Evolutionary conservation across 2,888 invertebrate species (phyloP), one percentile per base, ranked within the genome.

Genomic region (Leucophenga montana): DNA sequence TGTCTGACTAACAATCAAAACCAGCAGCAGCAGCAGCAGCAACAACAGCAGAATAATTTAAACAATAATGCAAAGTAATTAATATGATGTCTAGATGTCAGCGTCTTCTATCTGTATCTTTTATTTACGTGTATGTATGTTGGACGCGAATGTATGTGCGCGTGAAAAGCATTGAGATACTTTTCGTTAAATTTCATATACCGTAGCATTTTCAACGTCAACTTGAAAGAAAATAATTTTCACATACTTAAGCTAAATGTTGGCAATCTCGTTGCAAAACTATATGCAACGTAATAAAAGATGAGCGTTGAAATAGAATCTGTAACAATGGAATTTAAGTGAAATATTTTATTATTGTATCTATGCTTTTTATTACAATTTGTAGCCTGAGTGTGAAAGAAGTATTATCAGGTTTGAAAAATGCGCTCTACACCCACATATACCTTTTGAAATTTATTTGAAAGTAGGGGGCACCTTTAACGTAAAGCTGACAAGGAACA

Each of bases 41-140:
- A 33, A 39, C 66, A 65, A 65, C 53, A 71, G 72, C 85, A 81
- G 75, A 78, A 77, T 72, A 74, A 77, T 85, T 85, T 76, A 80
- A 76, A 78, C 76, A 79, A 82, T 84, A 82, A 85, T 73, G 80
- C 85, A 82, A 80, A 84, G 77, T 82, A 84, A 85, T 85, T 85
- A 84, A 85, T 77, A 75, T 61, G 53, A 50, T 70, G 73, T 78
- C 78, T 72, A 74, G 6, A 39, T 4, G 46, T n/a, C 27, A 27
- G 46, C 46, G 13, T 13, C 46, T 46, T 13, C 46, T 2, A 6
- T n/a, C 27, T 46, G 13, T n/a, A 14, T 46, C 46, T 46, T 46
- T 46, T n/a, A n/a, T 46, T 46, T 46, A 46, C 46, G n/a, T 46
- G 46, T 14, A 46, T 46, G 3, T 46, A 3, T 6, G 46, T 46